A percentile compares a stretch with the other conserved stretches of the same genome.
phyloP scores from a whole-genome alignment of 2,888 invertebrate species.

The Eupeodes luniger region DNA sequence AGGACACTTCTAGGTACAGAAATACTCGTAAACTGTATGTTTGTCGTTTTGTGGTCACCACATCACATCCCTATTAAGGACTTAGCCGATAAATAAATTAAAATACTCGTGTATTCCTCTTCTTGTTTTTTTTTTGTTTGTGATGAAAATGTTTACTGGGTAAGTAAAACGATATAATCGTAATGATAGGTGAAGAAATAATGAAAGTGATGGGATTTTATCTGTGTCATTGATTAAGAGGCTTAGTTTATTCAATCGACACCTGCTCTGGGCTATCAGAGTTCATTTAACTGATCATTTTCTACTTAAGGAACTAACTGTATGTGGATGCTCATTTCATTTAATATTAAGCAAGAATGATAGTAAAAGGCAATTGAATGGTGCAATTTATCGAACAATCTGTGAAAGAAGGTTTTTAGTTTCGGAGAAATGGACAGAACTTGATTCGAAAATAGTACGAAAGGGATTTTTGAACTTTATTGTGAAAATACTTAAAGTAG shows the following conservation, averaged over 20 bases:
- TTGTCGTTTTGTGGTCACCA: constrained; percentile 50
- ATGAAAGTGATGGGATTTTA: constrained; percentile 43
- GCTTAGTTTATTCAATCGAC: constrained; percentile 64
- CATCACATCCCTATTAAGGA: constrained; percentile 56
- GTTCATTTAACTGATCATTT: constrained; percentile 36
- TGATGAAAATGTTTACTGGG: neutral
- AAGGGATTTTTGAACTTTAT: too few relatives aligned
- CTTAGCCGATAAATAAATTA: constrained; percentile 74
- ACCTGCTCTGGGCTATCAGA: constrained; percentile 52
- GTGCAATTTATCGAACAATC: neutral
- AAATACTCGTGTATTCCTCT: constrained; percentile 46
- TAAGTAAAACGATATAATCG: neutral
- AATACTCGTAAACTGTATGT: neutral
- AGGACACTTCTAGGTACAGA: neutral
- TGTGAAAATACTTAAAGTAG: too few relatives aligned
- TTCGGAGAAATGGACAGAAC: too few relatives aligned
- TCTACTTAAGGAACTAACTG: neutral
- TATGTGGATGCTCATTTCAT: neutral
- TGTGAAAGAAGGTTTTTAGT: neutral
- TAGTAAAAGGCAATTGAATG: neutral
- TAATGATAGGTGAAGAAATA: neutral
- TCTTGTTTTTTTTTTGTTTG: neutral
- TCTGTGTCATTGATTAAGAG: constrained; percentile 69
- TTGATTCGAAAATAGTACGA: too few relatives aligned
- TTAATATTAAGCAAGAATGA: neutral